A percentile compares a stretch with the other conserved stretches of the same genome.
Evolutionary conservation across 1,140 invertebrate species (phyloP).

Genomic region (Ceratoteleas bidentatus): DNA sequence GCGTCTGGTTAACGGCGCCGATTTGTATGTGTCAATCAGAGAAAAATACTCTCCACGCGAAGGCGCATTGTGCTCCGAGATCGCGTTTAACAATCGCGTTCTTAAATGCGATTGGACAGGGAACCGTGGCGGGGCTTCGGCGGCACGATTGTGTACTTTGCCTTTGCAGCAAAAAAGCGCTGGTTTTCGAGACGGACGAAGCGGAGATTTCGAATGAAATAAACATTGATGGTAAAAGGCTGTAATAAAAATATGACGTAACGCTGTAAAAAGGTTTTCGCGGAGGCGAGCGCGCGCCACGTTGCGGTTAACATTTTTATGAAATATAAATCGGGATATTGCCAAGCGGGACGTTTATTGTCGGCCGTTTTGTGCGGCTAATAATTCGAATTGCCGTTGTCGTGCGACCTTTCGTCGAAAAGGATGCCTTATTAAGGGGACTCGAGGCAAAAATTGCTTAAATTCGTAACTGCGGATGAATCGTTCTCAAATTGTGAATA

Average conservation of each 20-base stretch:
- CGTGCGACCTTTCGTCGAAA: no score
- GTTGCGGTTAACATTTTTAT: conserved; percentile 1
- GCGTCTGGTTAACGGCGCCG: conserved; percentile 6
- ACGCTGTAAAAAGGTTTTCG: conserved; percentile 14
- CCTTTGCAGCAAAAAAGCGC: conserved; percentile 1
- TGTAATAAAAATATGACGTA: conserved; percentile 25
- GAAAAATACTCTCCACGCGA: conserved; percentile 18
- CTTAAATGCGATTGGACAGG: conserved; percentile 30
- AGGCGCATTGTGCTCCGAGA: conserved; percentile 12
- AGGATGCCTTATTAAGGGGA: no score
- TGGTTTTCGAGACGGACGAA: conserved; percentile 6
- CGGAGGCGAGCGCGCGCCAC: neutral
- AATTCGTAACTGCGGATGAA: no score
- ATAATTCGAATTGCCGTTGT: no score
- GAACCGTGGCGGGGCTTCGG: conserved; percentile 15
- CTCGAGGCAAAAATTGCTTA: no score
- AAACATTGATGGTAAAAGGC: conserved; percentile 29
- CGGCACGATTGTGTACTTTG: conserved; percentile 11
- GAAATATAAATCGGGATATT: neutral
- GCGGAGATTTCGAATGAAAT: conserved; percentile 29
- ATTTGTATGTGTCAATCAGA: conserved; percentile 29
- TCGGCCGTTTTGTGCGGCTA: neutral
- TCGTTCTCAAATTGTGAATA: no score
- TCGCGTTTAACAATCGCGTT: conserved; percentile 26
- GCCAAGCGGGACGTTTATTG: neutral